Evolutionary conservation across 2,797 vertebrate genomes (phyloP).

Genomic region (Nyctibius grandis): DNA sequence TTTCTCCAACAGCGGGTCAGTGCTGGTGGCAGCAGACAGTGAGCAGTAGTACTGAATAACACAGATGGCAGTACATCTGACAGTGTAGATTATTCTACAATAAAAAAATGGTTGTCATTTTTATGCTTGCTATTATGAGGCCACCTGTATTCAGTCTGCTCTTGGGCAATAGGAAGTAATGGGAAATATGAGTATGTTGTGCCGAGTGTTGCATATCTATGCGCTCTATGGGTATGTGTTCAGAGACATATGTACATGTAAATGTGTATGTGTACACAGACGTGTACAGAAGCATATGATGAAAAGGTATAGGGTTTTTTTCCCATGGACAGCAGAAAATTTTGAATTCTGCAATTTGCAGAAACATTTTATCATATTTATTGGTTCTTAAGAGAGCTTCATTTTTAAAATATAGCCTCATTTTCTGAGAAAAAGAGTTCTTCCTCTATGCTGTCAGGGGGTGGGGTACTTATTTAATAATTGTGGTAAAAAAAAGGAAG

Average conservation of each 20-base stretch:
- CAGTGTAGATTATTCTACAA: constrained; percentile 64
- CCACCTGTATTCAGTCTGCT: constrained; percentile 66
- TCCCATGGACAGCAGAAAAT: not conserved
- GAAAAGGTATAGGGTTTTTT: not conserved
- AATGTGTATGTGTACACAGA: not conserved
- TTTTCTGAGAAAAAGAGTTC: not conserved
- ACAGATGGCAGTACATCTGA: constrained; percentile 72
- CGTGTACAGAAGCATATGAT: not conserved
- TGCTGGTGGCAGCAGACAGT: constrained; percentile 57
- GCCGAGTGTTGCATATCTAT: not conserved
- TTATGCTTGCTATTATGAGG: constrained; percentile 61
- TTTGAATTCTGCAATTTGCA: not conserved
- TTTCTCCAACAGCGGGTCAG: constrained; percentile 40
- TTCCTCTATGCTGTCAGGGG: not conserved
- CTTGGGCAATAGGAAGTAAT: not conserved
- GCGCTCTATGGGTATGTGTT: not conserved
- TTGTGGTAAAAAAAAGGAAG: not conserved
- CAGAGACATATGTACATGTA: not conserved
- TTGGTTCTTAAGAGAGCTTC: not conserved
- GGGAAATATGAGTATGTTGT: not conserved
- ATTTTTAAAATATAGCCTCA: not conserved
- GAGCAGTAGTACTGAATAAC: constrained; percentile 54
- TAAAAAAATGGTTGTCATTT: constrained; percentile 68
- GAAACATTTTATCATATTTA: not conserved
- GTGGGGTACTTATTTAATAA: not conserved